phyloP scores from a whole-genome alignment of 1,140 invertebrate species.

The Aleiodes sp. region DNA sequence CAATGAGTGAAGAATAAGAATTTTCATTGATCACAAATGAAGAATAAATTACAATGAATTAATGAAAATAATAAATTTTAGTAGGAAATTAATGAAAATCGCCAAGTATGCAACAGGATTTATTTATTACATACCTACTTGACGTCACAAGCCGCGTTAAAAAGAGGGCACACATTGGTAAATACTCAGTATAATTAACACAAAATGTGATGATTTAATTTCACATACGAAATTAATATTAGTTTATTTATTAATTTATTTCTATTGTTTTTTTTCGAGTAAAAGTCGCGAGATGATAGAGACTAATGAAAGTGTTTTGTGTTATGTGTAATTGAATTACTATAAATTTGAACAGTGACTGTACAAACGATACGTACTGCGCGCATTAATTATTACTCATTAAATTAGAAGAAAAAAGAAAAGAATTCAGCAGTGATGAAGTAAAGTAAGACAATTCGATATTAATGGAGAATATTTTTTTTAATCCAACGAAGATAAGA shows the following conservation, averaged over 20 bases:
- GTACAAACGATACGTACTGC: constrained; percentile 6
- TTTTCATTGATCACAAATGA: too few relatives aligned
- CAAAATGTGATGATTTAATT: constrained; percentile 35
- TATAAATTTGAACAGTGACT: not conserved
- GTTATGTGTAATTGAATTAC: not conserved
- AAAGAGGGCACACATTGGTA: constrained; percentile 65
- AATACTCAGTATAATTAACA: constrained; percentile 56
- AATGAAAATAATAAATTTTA: not conserved
- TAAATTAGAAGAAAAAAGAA: not conserved
- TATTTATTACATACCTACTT: constrained; percentile 61
- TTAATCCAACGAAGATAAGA: too few relatives aligned
- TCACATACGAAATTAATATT: not conserved
- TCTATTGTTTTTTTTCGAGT: not conserved
- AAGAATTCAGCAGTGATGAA: not conserved
- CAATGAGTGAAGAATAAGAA: too few relatives aligned
- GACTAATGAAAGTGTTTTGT: constrained; percentile 9
- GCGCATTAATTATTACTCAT: not conserved
- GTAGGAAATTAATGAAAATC: not conserved
- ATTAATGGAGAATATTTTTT: too few relatives aligned
- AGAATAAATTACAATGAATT: too few relatives aligned
- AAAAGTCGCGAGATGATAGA: constrained; percentile 8
- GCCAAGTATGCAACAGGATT: not conserved
- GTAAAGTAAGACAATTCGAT: too few relatives aligned
- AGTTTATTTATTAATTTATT: not conserved
- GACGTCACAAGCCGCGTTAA: constrained; percentile 68